A percentile compares a stretch with the other conserved stretches of the same genome.
Conservation (phyloP, 2,888 invertebrate genomes). For the Sesamia inferens region DNA sequence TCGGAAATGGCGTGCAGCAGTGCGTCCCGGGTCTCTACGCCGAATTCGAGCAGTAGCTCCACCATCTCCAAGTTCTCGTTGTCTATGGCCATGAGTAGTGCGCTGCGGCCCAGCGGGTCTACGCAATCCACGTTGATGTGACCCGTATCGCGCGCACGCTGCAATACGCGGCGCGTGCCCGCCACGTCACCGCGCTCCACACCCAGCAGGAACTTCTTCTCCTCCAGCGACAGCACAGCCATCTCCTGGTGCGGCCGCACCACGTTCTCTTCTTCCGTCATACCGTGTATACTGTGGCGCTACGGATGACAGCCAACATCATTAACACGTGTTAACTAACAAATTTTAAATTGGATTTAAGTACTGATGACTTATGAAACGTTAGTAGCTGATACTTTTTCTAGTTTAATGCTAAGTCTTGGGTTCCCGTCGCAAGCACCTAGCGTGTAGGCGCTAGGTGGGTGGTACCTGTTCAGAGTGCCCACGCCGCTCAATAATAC, state of each 20-base stretch:
- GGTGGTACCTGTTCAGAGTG: neutral
- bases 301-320: constrained; percentile 77
- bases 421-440: neutral
- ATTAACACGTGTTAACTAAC: constrained; percentile 23
- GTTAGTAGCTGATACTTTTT: constrained; percentile 1
- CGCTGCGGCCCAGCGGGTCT: constrained; percentile 98
- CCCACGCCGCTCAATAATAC: constrained; percentile 8
- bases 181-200: constrained; percentile 99
- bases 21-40: constrained; percentile 98
- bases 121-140: constrained; percentile 99
- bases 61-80: constrained; percentile 99
- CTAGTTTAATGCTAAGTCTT: neutral
- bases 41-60: constrained; percentile 95
- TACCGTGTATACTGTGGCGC: constrained; percentile 97
- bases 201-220: constrained; percentile 98
- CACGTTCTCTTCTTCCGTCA: constrained; percentile 97
- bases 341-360: constrained; percentile 8
- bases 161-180: constrained; percentile 95
- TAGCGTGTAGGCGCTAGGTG: neutral
- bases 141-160: constrained; percentile 92
- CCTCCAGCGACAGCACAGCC: constrained; percentile 94
- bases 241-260: constrained; percentile 97
- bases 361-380: constrained; percentile 1
- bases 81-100: constrained; percentile 99
- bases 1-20: constrained; percentile 99